phyloP scores from a whole-genome alignment of 2,113 vertebrate genomes.

The Corydoras maculifer region DNA sequence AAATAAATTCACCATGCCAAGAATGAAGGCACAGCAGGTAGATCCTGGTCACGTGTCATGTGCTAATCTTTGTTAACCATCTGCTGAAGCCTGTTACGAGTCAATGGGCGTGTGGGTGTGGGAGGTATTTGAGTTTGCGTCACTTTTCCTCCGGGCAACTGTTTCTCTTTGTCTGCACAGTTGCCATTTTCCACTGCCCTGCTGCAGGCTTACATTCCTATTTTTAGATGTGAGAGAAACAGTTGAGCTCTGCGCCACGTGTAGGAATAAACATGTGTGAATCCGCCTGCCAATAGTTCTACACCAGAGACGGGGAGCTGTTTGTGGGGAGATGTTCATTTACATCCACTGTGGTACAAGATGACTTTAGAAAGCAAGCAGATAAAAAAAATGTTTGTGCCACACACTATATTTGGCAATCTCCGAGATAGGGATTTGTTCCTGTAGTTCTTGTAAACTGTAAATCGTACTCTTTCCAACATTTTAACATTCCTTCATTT shows the following conservation, averaged over 20 bases:
- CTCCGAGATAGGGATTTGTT: not conserved
- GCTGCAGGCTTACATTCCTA: conserved; percentile 51
- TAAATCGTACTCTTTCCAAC: conserved; percentile 15
- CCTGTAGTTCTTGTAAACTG: conserved; percentile 15
- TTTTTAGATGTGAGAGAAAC: conserved; percentile 55
- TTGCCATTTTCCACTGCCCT: conserved; percentile 33
- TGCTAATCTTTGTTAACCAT: conserved; percentile 62
- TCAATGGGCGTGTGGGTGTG: conserved; percentile 39
- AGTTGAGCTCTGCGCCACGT: conserved; percentile 52
- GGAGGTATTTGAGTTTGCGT: conserved; percentile 36
- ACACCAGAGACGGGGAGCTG: not conserved
- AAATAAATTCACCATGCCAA: conserved; percentile 59
- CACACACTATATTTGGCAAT: not conserved
- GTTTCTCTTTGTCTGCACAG: conserved; percentile 50
- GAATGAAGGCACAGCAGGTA: conserved; percentile 49
- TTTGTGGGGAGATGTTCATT: conserved; percentile 19
- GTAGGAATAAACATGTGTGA: conserved; percentile 56
- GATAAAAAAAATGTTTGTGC: not conserved
- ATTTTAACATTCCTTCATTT: not conserved
- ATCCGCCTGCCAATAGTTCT: conserved; percentile 27
- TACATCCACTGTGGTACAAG: not conserved
- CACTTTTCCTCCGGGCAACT: conserved; percentile 32
- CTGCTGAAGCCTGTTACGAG: conserved; percentile 51
- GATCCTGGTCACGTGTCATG: conserved; percentile 52
- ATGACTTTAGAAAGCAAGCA: not conserved